Evolutionary conservation across 2,113 vertebrate genomes (phyloP), one percentile per base, ranked within the genome.

Genomic region (Chascanopsetta lugubris): DNA sequence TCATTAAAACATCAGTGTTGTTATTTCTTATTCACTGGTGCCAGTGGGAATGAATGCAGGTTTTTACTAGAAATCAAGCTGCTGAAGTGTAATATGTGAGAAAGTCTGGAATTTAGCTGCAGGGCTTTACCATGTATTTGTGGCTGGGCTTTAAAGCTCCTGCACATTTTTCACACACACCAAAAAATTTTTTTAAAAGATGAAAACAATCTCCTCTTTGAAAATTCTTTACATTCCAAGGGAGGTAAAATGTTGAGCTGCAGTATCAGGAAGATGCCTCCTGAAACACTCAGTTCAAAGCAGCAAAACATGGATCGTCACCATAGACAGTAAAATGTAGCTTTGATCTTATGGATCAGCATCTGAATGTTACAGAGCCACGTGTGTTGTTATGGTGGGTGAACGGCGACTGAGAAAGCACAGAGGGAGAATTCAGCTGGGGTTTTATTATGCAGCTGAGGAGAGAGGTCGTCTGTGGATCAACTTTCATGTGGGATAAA

Each of bases 401-500:
- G 12, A 29, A 48, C 49, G 45, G 56, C 25, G 61, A 70, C 73
- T 69, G 53, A 75, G 5, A 72, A 56, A 20, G 27, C 25, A 43
- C 2, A 46, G 21, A 18, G 1, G 45, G 61, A 48, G 58, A 51
- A 65, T 51, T 72, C n/a, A 62, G 42, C 45, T 53, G 17, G 36
- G 57, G 42, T 47, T 80, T 48, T 55, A 67, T 69, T 61, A 15
- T 65, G 50, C 72, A 54, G 67, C 69, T 61, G 50, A 75, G 25
- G 40, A 59, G 49, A 54, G 51, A 54, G 57, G 55, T 57, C 49
- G 20, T 18, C 15, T 25, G 29, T 47, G 70, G 69, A 76, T 81
- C 45, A 42, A 60, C 76, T 79, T 83, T 71, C 61, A 70, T 79
- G 61, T 69, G 53, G 70, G 64, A 79, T 71, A 70, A 75, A 66